Evolutionary conservation across 2,113 vertebrate species (phyloP).

Genomic region (cattle (Bos taurus)): DNA sequence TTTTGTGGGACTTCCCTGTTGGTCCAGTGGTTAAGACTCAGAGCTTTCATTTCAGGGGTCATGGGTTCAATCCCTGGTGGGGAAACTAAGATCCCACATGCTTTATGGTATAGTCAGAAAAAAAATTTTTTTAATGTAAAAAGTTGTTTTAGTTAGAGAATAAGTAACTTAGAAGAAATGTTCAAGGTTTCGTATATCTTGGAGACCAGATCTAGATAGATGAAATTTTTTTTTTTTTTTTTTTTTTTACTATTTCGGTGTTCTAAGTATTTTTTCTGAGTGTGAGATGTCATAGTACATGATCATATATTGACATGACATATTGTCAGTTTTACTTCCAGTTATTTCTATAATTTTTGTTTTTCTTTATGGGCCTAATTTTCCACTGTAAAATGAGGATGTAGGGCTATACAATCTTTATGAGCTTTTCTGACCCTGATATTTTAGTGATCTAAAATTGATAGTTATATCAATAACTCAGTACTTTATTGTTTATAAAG

Average conservation of each 20-base stretch:
- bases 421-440: background rate
- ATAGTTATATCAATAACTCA: background rate
- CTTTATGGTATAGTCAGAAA: background rate
- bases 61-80: background rate
- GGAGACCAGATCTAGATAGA: background rate
- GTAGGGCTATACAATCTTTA: background rate
- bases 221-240: background rate
- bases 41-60: background rate
- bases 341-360: background rate
- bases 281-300: background rate
- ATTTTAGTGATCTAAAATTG: background rate
- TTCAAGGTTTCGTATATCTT: background rate
- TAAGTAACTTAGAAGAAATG: background rate
- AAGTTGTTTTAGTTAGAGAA: background rate
- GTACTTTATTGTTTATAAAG: background rate
- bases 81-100: background rate
- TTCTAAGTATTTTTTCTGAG: background rate
- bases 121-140: background rate
- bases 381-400: background rate
- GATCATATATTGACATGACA: background rate
- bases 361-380: background rate
- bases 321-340: background rate
- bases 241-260: background rate
- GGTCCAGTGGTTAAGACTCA: background rate
- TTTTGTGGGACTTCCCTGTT: background rate